Conservation (phyloP, 2,113 vertebrate genomes). For the Coryphaenoides rupestris region DNA sequence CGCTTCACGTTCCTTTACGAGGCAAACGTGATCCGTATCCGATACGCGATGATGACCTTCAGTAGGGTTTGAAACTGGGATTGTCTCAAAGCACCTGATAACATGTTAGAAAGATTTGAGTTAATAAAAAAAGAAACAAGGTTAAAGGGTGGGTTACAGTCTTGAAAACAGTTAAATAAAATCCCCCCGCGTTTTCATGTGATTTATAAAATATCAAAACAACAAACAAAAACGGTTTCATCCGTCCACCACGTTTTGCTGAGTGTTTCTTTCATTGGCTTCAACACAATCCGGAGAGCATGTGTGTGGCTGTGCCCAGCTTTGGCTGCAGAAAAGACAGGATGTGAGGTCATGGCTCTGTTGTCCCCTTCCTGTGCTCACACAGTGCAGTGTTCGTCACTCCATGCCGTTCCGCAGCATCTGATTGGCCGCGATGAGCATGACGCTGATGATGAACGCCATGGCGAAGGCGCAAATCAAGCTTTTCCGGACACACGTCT, state of each 20-base stretch:
- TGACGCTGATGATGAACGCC: slow-evolving; percentile 99
- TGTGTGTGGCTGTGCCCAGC: slow-evolving; percentile 57
- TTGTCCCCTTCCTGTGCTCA: slow-evolving; percentile 52
- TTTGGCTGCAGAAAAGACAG: slow-evolving; percentile 58
- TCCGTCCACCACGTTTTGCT: no score
- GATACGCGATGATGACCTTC: slow-evolving; percentile 16
- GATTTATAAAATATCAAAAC: slow-evolving; percentile 1
- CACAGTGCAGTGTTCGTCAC: slow-evolving; percentile 79
- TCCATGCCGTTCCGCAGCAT: slow-evolving; percentile 99
- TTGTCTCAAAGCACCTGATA: slow-evolving; percentile 66
- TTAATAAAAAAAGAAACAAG: slow-evolving; percentile 57
- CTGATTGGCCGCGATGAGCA: slow-evolving; percentile 98
- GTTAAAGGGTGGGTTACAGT: slow-evolving; percentile 51
- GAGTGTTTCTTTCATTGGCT: no score
- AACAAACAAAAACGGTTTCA: background rate
- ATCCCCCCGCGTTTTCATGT: slow-evolving; percentile 3
- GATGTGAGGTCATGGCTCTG: slow-evolving; percentile 61
- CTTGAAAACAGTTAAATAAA: slow-evolving; percentile 40
- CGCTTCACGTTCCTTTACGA: slow-evolving; percentile 23
- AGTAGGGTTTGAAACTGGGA: slow-evolving; percentile 28
- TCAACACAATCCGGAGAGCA: slow-evolving; percentile 25
- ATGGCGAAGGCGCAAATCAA: slow-evolving; percentile 98
- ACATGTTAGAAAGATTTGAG: slow-evolving; percentile 21
- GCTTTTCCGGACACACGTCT: slow-evolving; percentile 98
- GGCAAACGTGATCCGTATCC: slow-evolving; percentile 27